A percentile compares a stretch with the other conserved stretches of the same genome.
Conservation (phyloP, 2,797 vertebrate genomes). For the Rhinogobio ventralis region DNA sequence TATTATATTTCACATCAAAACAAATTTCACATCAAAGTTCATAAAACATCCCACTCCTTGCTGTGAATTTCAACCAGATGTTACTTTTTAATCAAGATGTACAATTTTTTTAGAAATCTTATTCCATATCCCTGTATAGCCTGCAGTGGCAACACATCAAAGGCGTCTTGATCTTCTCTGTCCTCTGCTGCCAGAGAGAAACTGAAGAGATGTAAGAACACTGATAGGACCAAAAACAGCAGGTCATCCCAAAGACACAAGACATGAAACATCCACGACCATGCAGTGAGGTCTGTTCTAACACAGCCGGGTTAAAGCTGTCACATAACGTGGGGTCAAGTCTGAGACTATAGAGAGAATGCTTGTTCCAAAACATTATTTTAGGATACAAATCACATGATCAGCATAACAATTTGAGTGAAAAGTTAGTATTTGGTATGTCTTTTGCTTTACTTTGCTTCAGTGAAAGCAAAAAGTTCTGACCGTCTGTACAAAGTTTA, state of each 20-base stretch:
- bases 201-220: slow-evolving; percentile 25
- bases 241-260: slow-evolving; percentile 34
- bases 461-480: not conserved
- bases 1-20: not conserved
- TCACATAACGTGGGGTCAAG: not conserved
- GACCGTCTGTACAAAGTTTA: not conserved
- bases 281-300: not conserved
- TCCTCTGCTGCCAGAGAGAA: slow-evolving; percentile 27
- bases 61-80: not conserved
- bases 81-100: slow-evolving; percentile 29
- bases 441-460: not conserved
- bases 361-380: not conserved
- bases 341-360: not conserved
- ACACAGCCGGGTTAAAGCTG: not conserved
- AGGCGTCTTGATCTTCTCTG: slow-evolving; percentile 33
- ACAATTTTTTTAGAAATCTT: slow-evolving; percentile 9
- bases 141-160: slow-evolving; percentile 41
- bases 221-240: slow-evolving; percentile 29
- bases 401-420: not conserved
- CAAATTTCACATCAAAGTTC: not conserved
- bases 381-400: not conserved
- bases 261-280: not conserved
- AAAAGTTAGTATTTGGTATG: not conserved
- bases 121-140: slow-evolving; percentile 9
- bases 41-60: not conserved